Base-by-base conservation (phyloP, 2,113 vertebrate species). In the Amazona vittata region DNA sequence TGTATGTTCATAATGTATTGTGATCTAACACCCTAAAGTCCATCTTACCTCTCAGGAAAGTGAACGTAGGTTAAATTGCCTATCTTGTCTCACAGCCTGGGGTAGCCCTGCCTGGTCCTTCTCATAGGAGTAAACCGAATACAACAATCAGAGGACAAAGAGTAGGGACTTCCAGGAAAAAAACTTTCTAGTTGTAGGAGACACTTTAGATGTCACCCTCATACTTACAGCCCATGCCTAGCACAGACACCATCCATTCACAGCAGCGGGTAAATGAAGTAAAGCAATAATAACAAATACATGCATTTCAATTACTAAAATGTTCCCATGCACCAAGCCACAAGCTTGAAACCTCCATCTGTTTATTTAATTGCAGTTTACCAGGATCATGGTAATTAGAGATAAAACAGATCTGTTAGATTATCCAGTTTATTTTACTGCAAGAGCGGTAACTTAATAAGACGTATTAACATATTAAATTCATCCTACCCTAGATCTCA, bases 301-400 rank as follows among this genome's bases (percentile, higher is more conserved):
- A 78, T 37, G 19, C 39, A 83, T 95, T 94, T 82, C 83, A 87
- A 74, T 92, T 81, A 73, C 49, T 82, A 28, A 69, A 93, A 69
- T 63, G 44, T 80, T 94, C 70, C 81, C 70, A 89, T 91, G 67
- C 63, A 93, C 49, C 67, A 80, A 59, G 83, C 92, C 92, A 93
- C 81, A 82, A 90, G 44, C 89, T 89, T 79, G 46, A 94, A 93
- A 95, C 73, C 81, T 89, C 62, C 81, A 73, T 95, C 94, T 97
- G 95, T 96, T 96, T 96, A 93, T 96, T 96, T 96, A 96, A 96
- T 95, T 94, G 91, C 95, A 96, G 86, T 96, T 95, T 96, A 95
- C 94, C 28, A 15, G 81, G 90, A 96, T 95, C 91, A 67, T 83
- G 94, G 88, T 94, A 96, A 97, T 96, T 96, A 96, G 95, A 96